These are phyloP conservation scores for Naso thynnoides DNA, from an alignment of 2,797 vertebrate genomes.

Conservation along the genomic window DNA sequence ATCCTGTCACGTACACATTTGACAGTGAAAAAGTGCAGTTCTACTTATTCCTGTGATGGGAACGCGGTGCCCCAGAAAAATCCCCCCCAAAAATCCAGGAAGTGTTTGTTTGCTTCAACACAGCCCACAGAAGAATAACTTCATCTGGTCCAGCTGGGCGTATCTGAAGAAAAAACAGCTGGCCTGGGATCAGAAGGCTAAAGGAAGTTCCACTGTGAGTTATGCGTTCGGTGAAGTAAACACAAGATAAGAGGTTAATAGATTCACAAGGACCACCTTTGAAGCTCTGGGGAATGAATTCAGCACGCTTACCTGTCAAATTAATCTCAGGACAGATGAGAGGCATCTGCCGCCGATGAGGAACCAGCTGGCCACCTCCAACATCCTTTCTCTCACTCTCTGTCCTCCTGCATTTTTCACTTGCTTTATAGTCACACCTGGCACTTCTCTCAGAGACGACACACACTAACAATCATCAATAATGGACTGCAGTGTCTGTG, in stretches of 20 bases:
- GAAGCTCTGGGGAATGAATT: slow-evolving; percentile 50
- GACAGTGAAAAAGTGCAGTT: slow-evolving; percentile 8
- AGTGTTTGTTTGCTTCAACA: slow-evolving; percentile 58
- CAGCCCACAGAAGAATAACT: slow-evolving; percentile 33
- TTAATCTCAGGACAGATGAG: slow-evolving; percentile 62
- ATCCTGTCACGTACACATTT: not conserved
- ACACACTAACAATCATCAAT: slow-evolving; percentile 37
- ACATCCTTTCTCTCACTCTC: slow-evolving; percentile 28
- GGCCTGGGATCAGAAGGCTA: slow-evolving; percentile 47
- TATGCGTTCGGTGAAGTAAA: slow-evolving; percentile 65
- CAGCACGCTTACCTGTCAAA: slow-evolving; percentile 66
- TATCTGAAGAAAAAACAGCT: slow-evolving; percentile 46
- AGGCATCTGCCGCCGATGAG: slow-evolving; percentile 60
- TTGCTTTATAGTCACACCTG: slow-evolving; percentile 69
- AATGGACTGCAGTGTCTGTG: slow-evolving; percentile 42
- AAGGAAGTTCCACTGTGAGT: slow-evolving; percentile 61
- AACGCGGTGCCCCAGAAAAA: slow-evolving; percentile 19
- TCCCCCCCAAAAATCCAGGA: slow-evolving; percentile 54
- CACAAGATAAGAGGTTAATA: slow-evolving; percentile 67
- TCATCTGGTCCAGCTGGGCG: slow-evolving; percentile 25
- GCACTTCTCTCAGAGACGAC: slow-evolving; percentile 26
- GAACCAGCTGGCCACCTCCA: slow-evolving; percentile 45
- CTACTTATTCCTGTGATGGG: slow-evolving; percentile 39
- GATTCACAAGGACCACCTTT: slow-evolving; percentile 64
- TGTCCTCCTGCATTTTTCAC: slow-evolving; percentile 21